Conservation (phyloP, 2,888 invertebrate genomes). For the Apamea epomidion region DNA sequence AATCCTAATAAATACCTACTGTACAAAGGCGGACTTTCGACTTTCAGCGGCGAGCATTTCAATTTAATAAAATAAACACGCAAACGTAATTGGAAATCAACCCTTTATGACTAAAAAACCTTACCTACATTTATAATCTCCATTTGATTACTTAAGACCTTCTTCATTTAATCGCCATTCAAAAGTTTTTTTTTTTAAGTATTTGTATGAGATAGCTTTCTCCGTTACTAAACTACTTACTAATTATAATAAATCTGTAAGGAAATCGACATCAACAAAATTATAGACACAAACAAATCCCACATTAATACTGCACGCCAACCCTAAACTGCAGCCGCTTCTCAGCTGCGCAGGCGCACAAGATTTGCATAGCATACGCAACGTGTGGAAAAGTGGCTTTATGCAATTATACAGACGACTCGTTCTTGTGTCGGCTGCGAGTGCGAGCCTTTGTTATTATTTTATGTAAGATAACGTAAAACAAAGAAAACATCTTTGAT, state of each 20-base stretch:
- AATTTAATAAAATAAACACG: not conserved
- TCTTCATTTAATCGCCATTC: not conserved
- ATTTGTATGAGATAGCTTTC: not conserved
- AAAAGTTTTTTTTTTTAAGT: not conserved
- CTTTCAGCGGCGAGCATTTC: not conserved
- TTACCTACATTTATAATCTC: not conserved
- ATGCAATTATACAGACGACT: conserved; percentile 68
- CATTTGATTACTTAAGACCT: not conserved
- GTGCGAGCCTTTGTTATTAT: conserved; percentile 39
- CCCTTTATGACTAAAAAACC: not conserved
- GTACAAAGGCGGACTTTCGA: not conserved
- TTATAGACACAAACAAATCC: not conserved
- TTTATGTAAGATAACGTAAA: conserved; percentile 31
- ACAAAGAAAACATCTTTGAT: conserved; percentile 36
- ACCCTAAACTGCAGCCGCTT: conserved; percentile 48
- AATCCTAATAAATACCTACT: too few species aligned
- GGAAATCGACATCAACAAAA: not conserved
- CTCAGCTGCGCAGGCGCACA: conserved; percentile 60
- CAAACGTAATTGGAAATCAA: not conserved
- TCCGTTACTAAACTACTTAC: not conserved
- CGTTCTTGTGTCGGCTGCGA: conserved; percentile 37
- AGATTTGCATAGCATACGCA: conserved; percentile 68
- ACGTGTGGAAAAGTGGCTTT: conserved; percentile 70
- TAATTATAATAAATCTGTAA: not conserved
- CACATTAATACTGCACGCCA: conserved; percentile 2